Evolutionary conservation across 2,888 invertebrate species (phyloP), one percentile per base, ranked within the genome.

Genomic region (Nephrotoma appendiculata): DNA sequence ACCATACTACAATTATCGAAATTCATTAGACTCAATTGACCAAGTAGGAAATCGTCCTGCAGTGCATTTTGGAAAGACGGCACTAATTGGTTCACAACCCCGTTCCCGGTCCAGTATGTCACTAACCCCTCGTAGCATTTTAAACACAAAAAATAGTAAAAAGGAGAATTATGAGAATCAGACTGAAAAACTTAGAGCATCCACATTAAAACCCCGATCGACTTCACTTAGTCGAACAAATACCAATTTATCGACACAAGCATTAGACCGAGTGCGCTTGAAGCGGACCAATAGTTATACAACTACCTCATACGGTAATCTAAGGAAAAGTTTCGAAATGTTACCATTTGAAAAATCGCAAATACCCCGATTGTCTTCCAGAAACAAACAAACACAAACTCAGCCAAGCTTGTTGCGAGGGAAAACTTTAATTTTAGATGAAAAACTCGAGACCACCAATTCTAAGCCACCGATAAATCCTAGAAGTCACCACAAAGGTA

Each of bases 401-500:
- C 84, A 84, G n/a, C 84, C 84, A n/a, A 43, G 84, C 15, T 42
- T 84, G 43, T 84, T 84, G 42, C 84, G 84, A 6, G 41, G 42
- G 0, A 84, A 84, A 84, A 84, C 84, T 42, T 42, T 84, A 84
- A 84, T 84, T 42, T 84, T 84, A 84, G 84, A 84, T 9, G 84
- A 84, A 84, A 42, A 41, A 6, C 43, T 84, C 1, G 84, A 84
- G 84, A 84, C 84, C 12, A 84, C 84, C 5, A 84, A 84, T 84
- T 42, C 84, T n/a, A 86, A 86, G n/a, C 45, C 86, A 12, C 52
- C 52, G n/a, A n/a, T 86, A 5, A 92, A 92, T 89, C 92, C 92
- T 6, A 91, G 91, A 1, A 90, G 92, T 52, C 90, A 89, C 44
- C 91, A 92, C 87, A 89, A 90, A 2, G 92, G 92, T 1, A 88